These are phyloP conservation scores for Drosophila neonasuta DNA, from an alignment of 2,888 invertebrate species.

Conservation along the genomic window DNA sequence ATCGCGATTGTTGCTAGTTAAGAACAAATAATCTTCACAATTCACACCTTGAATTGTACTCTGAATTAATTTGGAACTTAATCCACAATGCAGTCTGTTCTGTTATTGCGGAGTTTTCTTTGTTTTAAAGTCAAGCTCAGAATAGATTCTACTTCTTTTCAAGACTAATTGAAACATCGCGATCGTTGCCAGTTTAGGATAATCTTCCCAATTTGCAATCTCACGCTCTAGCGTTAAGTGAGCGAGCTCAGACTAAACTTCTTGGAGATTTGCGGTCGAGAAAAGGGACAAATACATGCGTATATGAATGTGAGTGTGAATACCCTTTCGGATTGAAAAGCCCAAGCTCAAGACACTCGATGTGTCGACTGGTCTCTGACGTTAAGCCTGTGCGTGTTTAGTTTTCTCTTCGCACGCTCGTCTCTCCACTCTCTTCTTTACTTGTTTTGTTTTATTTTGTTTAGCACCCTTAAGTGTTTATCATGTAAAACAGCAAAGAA, in stretches of 20 bases:
- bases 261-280: not conserved
- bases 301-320: not conserved
- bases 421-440: not conserved
- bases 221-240: not conserved
- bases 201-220: too few relatives aligned
- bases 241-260: not conserved
- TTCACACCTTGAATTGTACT: too few relatives aligned
- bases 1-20: too few relatives aligned
- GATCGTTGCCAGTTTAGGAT: too few relatives aligned
- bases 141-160: too few relatives aligned
- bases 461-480: slow-evolving; percentile 71
- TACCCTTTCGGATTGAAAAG: too few relatives aligned
- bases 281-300: not conserved
- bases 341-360: not conserved
- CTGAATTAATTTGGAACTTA: slow-evolving; percentile 20
- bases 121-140: too few relatives aligned
- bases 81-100: not conserved
- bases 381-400: slow-evolving; percentile 29
- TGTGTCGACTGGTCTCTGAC: slow-evolving; percentile 21
- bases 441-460: slow-evolving; percentile 20
- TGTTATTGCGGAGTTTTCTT: too few relatives aligned
- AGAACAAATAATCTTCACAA: too few relatives aligned
- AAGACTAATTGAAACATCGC: too few relatives aligned
- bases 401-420: slow-evolving; percentile 1
- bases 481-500: slow-evolving; percentile 75